Evolutionary conservation across 2,888 invertebrate genomes (phyloP), one percentile per base, ranked within the genome.

Genomic region (Timandra comae): DNA sequence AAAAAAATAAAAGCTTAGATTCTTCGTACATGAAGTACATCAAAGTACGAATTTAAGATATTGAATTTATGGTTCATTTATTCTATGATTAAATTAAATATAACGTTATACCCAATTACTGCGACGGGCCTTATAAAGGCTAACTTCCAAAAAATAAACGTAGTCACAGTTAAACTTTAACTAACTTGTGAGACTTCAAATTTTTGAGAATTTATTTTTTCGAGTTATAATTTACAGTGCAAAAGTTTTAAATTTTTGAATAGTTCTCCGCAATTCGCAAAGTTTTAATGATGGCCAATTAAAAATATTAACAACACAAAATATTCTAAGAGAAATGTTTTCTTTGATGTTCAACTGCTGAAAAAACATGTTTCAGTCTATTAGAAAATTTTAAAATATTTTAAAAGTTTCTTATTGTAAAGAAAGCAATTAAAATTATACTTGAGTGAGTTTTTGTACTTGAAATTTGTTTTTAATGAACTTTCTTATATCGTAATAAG

Each of bases 241-340:
- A 24, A 24, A 24, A 24, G 24, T 10, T 6, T 10, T 24, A 3
- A 10, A 8, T 19, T 30, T 16, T 13, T 22, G 12, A 33, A 28
- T 28, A 33, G 28, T 19, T 20, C 10, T 21, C 16, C 16, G 16
- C n/a, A 27, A 30, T 20, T 9, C 27, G 13, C 7, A 29, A 38
- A 42, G 32, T 46, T 42, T 34, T 42, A 42, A 46, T 40, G 35
- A 33, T 22, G 21, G 28, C 24, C 32, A 42, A 42, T 41, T 38
- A 41, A 40, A 41, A 40, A 35, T 30, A 29, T 39, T 36, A 32
- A 33, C 38, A 37, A 35, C 32, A 26, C n/a, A 29, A 43, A 35
- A 32, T 30, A 24, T 28, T 32, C 20, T 28, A 27, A 19, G 9
- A 30, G 31, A 19, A 21, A 30, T 41, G 4, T 3, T 40, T 25